These are phyloP conservation scores for Dione juno DNA, from an alignment of 2,888 invertebrate genomes.

Conservation along the genomic window DNA sequence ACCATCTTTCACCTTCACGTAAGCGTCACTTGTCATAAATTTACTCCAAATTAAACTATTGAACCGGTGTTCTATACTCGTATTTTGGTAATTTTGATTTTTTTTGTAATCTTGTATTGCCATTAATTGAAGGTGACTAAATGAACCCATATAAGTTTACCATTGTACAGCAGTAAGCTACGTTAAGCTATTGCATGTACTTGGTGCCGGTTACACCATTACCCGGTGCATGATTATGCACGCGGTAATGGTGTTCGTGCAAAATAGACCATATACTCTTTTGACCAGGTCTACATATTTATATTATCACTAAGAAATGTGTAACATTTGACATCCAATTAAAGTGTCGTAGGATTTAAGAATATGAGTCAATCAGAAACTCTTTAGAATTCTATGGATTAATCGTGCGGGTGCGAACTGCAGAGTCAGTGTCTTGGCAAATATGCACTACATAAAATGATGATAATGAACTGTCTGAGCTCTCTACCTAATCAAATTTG, in stretches of 20 bases:
- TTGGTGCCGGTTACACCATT: neutral
- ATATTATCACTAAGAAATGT: conserved; percentile 4
- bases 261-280: conserved; percentile 5
- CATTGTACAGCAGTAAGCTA: neutral
- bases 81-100: neutral
- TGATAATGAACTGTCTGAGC: too few species aligned
- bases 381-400: too few species aligned
- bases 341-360: too few species aligned
- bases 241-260: neutral
- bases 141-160: neutral
- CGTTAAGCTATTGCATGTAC: neutral
- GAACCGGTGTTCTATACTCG: neutral
- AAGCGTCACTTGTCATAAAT: too few species aligned
- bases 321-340: neutral
- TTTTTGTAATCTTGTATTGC: neutral
- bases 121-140: neutral
- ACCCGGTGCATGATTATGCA: too few species aligned
- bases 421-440: too few species aligned
- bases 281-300: conserved; percentile 12
- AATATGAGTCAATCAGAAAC: too few species aligned
- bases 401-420: too few species aligned
- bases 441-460: too few species aligned
- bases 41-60: too few species aligned
- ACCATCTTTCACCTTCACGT: too few species aligned
- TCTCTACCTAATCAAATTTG: too few species aligned